Percentiles rank a stretch among this genome's conserved stretches.
phyloP scores from a whole-genome alignment of 2,113 vertebrate genomes.

The Mustela nigripes region DNA sequence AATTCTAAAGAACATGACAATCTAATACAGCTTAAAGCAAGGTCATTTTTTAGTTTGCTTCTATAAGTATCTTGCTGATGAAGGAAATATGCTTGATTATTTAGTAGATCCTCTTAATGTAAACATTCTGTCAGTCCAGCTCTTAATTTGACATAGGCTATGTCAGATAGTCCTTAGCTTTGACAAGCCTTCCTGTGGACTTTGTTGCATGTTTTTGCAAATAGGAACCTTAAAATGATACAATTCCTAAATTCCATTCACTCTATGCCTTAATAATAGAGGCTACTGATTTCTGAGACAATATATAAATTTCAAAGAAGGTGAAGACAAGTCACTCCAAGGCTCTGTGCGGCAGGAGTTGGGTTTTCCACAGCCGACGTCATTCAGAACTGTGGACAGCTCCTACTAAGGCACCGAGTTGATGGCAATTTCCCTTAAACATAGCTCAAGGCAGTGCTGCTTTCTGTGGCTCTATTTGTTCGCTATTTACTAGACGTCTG shows the following conservation, averaged over 20 bases:
- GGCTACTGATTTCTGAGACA: neutral
- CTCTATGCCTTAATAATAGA: neutral
- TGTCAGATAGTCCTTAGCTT: neutral
- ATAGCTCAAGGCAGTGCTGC: neutral
- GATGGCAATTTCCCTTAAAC: neutral
- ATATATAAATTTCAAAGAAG: neutral
- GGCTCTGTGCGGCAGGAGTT: neutral
- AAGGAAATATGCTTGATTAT: neutral
- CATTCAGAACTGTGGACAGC: constrained; percentile 87
- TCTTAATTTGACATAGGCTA: neutral
- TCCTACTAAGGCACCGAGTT: neutral
- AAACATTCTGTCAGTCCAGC: constrained; percentile 31
- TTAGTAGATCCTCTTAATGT: neutral
- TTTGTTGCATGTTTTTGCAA: constrained; percentile 6
- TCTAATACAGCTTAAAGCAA: neutral
- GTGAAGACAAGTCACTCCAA: constrained; percentile 11
- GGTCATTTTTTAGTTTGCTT: constrained; percentile 7
- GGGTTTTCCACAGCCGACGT: constrained; percentile 15
- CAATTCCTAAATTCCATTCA: constrained; percentile 15
- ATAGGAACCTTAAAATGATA: neutral
- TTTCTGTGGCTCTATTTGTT: neutral
- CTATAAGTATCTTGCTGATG: neutral
- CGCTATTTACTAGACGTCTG: neutral
- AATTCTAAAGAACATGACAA: constrained; percentile 25
- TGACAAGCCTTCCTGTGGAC: neutral